Conservation (phyloP, 2,113 vertebrate genomes). For the Cyprinodon brontotheroides region DNA sequence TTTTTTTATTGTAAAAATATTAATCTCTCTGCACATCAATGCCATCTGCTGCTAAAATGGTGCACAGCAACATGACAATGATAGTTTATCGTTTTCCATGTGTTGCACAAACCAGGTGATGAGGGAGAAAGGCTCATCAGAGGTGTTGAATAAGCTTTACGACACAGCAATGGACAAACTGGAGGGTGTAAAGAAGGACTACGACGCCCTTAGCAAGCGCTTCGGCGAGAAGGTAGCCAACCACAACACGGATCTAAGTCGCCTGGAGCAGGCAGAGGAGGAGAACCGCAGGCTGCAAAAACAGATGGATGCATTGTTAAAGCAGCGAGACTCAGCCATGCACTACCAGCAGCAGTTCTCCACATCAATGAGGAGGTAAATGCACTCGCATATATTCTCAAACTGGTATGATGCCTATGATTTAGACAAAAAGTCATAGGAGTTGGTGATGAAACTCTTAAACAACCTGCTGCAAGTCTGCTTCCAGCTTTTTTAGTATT, state of each 20-base stretch:
- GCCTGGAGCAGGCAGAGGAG: constrained; percentile 92
- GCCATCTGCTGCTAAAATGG: constrained; percentile 63
- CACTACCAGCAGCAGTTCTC: constrained; percentile 97
- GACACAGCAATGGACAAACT: constrained; percentile 98
- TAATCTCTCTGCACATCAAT: constrained; percentile 28
- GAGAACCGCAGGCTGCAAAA: constrained; percentile 94
- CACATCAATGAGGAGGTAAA: constrained; percentile 91
- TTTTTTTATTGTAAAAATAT: constrained; percentile 8
- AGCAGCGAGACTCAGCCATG: constrained; percentile 93
- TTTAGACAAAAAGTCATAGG: neutral
- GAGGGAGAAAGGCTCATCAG: constrained; percentile 94
- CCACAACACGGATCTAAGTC: constrained; percentile 93
- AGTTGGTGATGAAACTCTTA: neutral
- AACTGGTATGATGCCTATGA: neutral
- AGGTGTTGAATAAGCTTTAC: constrained; percentile 95
- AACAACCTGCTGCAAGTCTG: constrained; percentile 4
- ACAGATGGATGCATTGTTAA: constrained; percentile 90
- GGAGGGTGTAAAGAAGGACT: constrained; percentile 94
- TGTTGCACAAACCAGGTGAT: constrained; percentile 82
- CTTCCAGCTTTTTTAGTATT: constrained; percentile 5
- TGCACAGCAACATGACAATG: constrained; percentile 28
- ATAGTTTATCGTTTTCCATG: neutral
- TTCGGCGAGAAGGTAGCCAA: constrained; percentile 93
- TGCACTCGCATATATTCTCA: neutral
- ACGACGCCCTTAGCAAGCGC: constrained; percentile 89